Percentiles rank a stretch among this genome's conserved stretches.
Evolutionary conservation across 2,113 vertebrate genomes (phyloP).

Genomic region (Uria lomvia): DNA sequence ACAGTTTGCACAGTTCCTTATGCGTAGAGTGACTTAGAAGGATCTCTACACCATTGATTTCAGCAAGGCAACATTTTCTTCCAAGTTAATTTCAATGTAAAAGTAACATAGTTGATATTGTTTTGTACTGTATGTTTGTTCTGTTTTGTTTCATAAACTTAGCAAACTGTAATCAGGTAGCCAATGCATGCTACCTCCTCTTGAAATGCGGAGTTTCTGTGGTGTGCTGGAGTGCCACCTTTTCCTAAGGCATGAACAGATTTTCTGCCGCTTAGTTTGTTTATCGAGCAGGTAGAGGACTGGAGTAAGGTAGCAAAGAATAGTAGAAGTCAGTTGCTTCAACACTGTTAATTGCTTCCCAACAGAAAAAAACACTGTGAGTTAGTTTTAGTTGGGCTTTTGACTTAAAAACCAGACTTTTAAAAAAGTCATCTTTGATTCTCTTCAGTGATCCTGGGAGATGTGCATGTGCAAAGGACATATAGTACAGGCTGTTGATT

Average conservation of each 20-base stretch:
- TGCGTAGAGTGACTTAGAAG: not conserved
- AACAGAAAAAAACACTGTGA: not conserved
- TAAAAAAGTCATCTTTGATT: not conserved
- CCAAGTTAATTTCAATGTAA: not conserved
- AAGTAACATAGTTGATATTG: not conserved
- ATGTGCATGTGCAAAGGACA: not conserved
- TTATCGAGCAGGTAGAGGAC: not conserved
- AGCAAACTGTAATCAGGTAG: not conserved
- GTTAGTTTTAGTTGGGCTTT: conserved; percentile 11
- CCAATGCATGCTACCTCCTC: not conserved
- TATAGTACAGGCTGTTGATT: not conserved
- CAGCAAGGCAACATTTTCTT: not conserved
- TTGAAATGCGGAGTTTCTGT: not conserved
- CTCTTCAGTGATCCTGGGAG: not conserved
- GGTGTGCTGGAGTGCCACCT: not conserved
- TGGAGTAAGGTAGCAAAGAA: not conserved
- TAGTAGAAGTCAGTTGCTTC: not conserved
- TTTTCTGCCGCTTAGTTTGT: not conserved
- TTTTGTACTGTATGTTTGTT: not conserved
- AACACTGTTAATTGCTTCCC: not conserved
- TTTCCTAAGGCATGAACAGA: not conserved
- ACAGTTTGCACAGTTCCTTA: not conserved
- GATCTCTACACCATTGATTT: not conserved
- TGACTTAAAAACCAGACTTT: not conserved
- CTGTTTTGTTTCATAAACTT: not conserved